Evolutionary conservation across 2,113 vertebrate species (phyloP).

Genomic region (Gallinago media): DNA sequence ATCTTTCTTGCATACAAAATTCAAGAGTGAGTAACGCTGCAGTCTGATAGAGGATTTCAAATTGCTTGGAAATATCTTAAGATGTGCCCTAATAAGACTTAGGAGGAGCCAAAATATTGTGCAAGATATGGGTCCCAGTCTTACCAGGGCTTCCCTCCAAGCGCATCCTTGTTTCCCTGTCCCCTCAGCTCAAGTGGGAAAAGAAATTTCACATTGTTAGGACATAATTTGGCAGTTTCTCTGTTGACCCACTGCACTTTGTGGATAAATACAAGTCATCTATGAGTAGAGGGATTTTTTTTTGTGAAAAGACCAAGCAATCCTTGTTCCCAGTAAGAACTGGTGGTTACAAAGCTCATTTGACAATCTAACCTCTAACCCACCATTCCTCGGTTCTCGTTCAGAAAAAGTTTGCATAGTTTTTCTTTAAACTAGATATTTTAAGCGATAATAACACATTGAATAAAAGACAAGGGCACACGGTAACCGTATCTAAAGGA

Average conservation of each 20-base stretch:
- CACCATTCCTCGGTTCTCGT: neutral
- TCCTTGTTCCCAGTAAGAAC: neutral
- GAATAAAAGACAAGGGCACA: neutral
- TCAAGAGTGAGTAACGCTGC: neutral
- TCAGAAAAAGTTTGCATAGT: neutral
- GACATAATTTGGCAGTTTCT: neutral
- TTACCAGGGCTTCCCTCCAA: neutral
- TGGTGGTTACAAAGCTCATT: neutral
- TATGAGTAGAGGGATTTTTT: accelerated
- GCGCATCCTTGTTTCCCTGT: neutral
- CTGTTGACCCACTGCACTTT: neutral
- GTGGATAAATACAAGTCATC: neutral
- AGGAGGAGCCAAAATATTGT: neutral
- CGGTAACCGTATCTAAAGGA: neutral
- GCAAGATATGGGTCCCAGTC: neutral
- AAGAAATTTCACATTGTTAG: neutral
- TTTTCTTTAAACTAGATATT: neutral
- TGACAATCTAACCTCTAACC: neutral
- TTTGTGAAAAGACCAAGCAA: neutral
- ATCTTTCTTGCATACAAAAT: slow-evolving; percentile 38
- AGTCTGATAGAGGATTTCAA: neutral
- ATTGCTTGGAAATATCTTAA: slow-evolving; percentile 9
- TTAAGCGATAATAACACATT: neutral
- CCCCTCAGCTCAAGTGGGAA: neutral
- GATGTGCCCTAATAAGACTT: neutral